Base-by-base conservation (phyloP, 35 echinoderm and acorn worm genomes). In the Anneissia japonica region DNA sequence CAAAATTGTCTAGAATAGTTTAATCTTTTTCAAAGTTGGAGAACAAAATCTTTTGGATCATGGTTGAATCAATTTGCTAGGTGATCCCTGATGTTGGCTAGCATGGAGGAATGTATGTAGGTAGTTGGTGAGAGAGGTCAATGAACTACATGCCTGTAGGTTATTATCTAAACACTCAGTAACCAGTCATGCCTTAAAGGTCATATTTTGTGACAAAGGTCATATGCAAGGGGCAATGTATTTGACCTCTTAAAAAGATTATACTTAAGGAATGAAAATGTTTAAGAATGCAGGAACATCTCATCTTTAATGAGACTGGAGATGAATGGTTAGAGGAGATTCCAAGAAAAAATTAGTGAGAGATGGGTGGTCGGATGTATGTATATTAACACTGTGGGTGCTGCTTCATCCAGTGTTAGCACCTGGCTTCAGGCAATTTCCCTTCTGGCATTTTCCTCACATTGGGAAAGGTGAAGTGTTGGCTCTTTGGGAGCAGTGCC, bases 401-500 rank as follows among this genome's bases (percentile, higher is more conserved):
- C 51, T 64, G 51, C 6, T 64, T 6, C 19, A 64, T 64, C 26
- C 26, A 64, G 26, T 64, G 51, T 64, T 64, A 64, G 10, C 51
- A 64, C 51, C 51, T 23, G 19, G 51, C n/a, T n/a, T n/a, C n/a
- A 16, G 21, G 21, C 2, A 23, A 19, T 64, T 45, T 64, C 21
- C 10, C 51, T 64, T 64, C 51, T 64, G 26, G 51, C 51, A 23
- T 64, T 64, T 64, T 9, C 21, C n/a, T n/a, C 11, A 64, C 51
- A 64, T 64, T 64, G 51, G 51, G 51, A 64, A 64, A 64, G 51
- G 51, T 64, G 51, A 64, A 64, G 51, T 64, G 51, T 64, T 64
- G 26, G n/a, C n/a, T n/a, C n/a, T n/a, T n/a, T n/a, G n/a, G n/a
- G 11, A 64, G 51, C 26, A 64, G 51, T 19, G 10, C 51, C 7